These are phyloP conservation scores for Trachelus tabidus DNA, from an alignment of 2,888 invertebrate genomes.

Conservation along the genomic window DNA sequence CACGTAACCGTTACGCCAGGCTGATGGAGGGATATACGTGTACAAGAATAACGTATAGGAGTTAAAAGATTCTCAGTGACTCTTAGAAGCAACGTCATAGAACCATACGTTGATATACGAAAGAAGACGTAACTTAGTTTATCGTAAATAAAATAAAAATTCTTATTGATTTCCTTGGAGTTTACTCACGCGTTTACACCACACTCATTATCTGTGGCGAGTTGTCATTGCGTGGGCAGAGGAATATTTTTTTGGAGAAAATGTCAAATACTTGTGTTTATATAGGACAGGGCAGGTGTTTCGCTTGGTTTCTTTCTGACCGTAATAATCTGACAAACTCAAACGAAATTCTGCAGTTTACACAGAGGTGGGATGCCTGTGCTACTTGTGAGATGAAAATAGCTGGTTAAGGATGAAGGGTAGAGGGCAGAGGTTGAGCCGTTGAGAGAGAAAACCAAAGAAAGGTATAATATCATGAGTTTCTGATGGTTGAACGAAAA, in stretches of 20 bases:
- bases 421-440: neutral
- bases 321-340: slow-evolving; percentile 35
- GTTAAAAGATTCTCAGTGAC: neutral
- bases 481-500: slow-evolving; percentile 5
- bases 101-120: neutral
- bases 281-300: neutral
- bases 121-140: neutral
- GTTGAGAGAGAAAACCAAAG: neutral
- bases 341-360: slow-evolving; percentile 24
- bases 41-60: neutral
- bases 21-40: slow-evolving; percentile 1
- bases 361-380: neutral
- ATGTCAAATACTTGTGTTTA: neutral
- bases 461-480: slow-evolving; percentile 27
- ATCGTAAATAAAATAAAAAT: neutral
- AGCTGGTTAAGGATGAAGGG: slow-evolving; percentile 8
- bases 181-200: neutral
- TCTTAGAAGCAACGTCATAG: neutral
- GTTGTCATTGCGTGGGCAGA: neutral
- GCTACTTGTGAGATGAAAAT: slow-evolving; percentile 5
- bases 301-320: slow-evolving; percentile 22
- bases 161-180: neutral
- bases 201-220: too few relatives aligned
- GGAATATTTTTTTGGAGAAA: neutral
- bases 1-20: slow-evolving; percentile 2